Percentiles rank a stretch among this genome's conserved stretches.
phyloP scores from a whole-genome alignment of 2,797 vertebrate genomes.

The Allobates femoralis region DNA sequence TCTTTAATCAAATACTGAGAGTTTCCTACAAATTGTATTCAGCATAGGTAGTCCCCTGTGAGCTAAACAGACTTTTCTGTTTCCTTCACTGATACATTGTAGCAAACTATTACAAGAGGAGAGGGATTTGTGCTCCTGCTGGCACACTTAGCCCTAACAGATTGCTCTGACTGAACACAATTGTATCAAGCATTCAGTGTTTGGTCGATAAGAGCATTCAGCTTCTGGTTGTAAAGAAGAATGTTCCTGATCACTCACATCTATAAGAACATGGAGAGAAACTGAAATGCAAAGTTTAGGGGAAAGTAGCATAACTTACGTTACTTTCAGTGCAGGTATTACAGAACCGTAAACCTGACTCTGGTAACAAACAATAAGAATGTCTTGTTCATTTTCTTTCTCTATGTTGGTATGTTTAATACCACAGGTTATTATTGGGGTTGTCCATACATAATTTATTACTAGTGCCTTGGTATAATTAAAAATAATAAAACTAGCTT shows the following conservation, averaged over 20 bases:
- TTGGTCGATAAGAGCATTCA: not conserved
- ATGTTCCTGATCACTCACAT: not conserved
- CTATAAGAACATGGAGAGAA: not conserved
- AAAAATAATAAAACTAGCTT: too few species aligned
- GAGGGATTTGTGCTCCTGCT: not conserved
- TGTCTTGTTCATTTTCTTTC: not conserved
- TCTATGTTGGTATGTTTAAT: too few species aligned
- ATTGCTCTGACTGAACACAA: not conserved
- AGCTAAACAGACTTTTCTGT: not conserved
- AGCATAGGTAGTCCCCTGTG: not conserved
- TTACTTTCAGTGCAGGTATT: not conserved
- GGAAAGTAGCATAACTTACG: not conserved
- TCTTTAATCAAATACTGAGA: not conserved
- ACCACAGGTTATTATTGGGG: too few species aligned
- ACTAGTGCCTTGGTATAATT: too few species aligned
- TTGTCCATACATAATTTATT: too few species aligned
- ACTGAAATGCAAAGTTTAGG: too few species aligned
- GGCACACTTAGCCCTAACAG: not conserved
- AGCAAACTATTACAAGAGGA: not conserved
- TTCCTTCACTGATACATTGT: constrained; percentile 8
- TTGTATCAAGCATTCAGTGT: not conserved
- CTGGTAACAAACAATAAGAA: not conserved
- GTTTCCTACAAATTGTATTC: not conserved
- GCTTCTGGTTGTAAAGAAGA: not conserved
- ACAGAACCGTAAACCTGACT: too few species aligned